These are phyloP conservation scores for Piliocolobus tephrosceles DNA, from an alignment of 2,113 vertebrate genomes.

Conservation along the genomic window DNA sequence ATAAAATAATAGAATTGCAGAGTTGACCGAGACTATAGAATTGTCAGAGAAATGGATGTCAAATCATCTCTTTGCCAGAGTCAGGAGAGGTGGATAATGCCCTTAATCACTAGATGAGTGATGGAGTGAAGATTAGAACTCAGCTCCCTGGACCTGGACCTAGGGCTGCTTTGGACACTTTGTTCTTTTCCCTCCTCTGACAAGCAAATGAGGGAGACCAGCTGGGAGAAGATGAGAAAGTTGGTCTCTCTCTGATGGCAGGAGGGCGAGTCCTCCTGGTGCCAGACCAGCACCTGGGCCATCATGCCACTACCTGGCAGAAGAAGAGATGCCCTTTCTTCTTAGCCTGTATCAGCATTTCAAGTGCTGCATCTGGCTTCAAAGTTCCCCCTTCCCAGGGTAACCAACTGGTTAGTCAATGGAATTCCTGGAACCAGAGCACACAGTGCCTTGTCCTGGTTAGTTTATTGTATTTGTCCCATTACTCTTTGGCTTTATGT, in stretches of 20 bases:
- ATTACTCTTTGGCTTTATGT: neutral
- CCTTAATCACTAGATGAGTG: neutral
- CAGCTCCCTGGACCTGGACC: neutral
- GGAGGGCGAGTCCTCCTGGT: neutral
- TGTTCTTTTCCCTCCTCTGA: neutral
- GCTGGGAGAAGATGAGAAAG: too few relatives aligned
- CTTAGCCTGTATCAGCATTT: neutral
- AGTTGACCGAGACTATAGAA: slow-evolving; percentile 40
- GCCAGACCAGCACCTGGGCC: neutral
- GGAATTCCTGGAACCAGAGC: neutral
- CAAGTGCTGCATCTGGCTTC: neutral
- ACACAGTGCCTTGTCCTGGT: neutral
- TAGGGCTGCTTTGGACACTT: neutral
- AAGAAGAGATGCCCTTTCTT: neutral
- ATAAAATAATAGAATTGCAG: slow-evolving; percentile 44
- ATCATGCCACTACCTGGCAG: neutral
- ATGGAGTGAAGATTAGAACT: neutral
- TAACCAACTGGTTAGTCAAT: neutral
- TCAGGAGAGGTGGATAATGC: neutral
- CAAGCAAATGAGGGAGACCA: neutral
- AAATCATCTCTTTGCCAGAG: neutral
- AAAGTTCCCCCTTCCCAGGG: neutral
- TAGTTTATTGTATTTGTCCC: neutral
- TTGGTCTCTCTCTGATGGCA: neutral
- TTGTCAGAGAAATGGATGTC: slow-evolving; percentile 40